These are phyloP conservation scores for Haemorhous mexicanus DNA, from an alignment of 2,113 vertebrate species.

Conservation along the genomic window DNA sequence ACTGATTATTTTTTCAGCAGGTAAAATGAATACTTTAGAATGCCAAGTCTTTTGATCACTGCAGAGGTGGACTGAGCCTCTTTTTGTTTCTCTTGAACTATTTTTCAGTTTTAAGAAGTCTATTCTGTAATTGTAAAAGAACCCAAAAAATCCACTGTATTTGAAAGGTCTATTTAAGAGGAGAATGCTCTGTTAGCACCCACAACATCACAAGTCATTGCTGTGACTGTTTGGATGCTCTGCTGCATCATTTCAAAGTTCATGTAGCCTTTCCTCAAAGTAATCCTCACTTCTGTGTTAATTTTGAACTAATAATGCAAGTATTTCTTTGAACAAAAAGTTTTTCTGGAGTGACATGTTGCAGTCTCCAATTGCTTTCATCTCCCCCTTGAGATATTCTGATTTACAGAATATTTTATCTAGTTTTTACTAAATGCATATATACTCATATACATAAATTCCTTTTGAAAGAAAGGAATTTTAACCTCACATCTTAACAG, in stretches of 20 bases:
- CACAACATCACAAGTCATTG: not conserved
- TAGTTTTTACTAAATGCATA: not conserved
- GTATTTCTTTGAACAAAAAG: conserved; percentile 38
- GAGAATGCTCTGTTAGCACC: not conserved
- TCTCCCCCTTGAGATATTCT: conserved; percentile 52
- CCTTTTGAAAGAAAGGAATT: not conserved
- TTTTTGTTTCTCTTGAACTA: conserved; percentile 4
- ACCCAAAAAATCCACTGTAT: not conserved
- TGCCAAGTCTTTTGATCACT: conserved; percentile 11
- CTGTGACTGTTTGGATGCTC: conserved; percentile 10
- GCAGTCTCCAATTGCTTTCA: conserved; percentile 47
- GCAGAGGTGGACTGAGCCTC: not conserved
- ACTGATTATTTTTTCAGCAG: not conserved
- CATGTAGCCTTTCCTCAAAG: conserved; percentile 28
- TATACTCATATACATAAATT: not conserved
- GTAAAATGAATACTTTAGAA: not conserved
- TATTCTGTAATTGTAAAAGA: not conserved
- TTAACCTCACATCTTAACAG: conserved; percentile 5
- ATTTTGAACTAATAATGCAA: conserved; percentile 50
- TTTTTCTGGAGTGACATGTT: conserved; percentile 15
- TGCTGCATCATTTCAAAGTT: conserved; percentile 9
- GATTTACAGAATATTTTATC: conserved; percentile 69
- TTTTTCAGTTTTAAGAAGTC: not conserved
- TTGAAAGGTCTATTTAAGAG: not conserved
- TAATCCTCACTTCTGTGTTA: conserved; percentile 6